phyloP scores from a whole-genome alignment of 2,797 vertebrate species.

The Monodelphis domestica region DNA sequence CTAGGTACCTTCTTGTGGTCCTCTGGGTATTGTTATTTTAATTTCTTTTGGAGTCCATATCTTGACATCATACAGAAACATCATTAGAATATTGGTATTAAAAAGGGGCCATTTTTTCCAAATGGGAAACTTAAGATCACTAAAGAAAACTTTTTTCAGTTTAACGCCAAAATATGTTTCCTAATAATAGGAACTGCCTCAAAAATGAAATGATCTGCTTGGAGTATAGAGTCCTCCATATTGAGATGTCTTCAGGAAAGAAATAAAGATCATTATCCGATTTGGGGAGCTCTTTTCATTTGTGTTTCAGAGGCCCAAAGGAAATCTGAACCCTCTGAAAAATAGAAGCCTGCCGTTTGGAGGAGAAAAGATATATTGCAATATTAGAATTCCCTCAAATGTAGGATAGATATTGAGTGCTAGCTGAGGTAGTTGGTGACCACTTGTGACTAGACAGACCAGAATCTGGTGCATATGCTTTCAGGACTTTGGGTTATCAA shows the following conservation, averaged over 20 bases:
- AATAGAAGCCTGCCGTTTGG: background rate
- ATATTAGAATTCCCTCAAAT: background rate
- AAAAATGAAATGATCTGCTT: background rate
- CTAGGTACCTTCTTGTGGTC: background rate
- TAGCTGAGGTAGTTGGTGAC: background rate
- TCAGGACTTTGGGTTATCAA: background rate
- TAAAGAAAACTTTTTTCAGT: background rate
- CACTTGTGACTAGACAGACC: background rate
- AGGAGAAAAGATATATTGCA: background rate
- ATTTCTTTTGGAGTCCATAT: background rate
- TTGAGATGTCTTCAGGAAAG: too few species aligned
- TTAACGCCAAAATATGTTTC: background rate
- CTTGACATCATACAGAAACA: background rate
- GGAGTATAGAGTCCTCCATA: background rate
- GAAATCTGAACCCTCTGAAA: background rate
- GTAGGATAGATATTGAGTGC: background rate
- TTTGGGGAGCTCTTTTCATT: background rate
- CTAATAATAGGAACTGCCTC: background rate
- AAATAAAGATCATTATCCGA: background rate
- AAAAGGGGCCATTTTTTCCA: background rate
- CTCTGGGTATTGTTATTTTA: background rate
- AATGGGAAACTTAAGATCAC: background rate
- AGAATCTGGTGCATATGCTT: background rate
- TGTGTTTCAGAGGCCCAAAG: background rate
- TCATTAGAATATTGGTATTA: background rate